Percentiles rank a stretch among this genome's conserved stretches.
Conservation (phyloP, 1,140 invertebrate species). For the Zeugodacus cucurbitae region DNA sequence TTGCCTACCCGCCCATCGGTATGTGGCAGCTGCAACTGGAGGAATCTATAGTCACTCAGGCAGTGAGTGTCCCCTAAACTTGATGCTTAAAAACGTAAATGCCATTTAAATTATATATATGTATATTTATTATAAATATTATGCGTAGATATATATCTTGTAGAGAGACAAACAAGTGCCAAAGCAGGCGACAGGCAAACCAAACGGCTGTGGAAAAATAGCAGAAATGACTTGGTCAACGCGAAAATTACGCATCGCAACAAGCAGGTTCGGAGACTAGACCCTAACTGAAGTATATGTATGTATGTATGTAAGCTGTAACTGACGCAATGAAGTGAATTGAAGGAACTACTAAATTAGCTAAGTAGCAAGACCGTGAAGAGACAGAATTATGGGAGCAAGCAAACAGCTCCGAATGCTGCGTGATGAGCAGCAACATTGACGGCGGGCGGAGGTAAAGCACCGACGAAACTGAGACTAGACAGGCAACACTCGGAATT, state of each 20-base stretch:
- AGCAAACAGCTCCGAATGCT: background rate
- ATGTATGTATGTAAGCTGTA: background rate
- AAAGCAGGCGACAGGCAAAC: background rate
- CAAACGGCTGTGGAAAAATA: background rate
- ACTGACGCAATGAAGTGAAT: background rate
- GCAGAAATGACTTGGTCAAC: background rate
- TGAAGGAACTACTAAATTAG: constrained; percentile 1
- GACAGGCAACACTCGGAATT: background rate
- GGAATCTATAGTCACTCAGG: background rate
- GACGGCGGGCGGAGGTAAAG: background rate
- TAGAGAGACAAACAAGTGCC: background rate
- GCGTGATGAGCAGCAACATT: background rate
- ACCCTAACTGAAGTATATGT: background rate
- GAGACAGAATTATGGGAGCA: background rate
- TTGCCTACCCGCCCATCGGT: background rate
- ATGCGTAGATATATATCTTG: background rate
- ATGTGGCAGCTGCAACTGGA: background rate
- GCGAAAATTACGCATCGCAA: background rate
- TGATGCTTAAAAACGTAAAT: background rate
- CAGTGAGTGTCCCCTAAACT: background rate
- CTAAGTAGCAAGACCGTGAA: background rate
- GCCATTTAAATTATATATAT: constrained; percentile 1
- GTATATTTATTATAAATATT: background rate
- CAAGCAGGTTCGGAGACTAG: background rate
- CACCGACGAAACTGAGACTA: background rate